Evolutionary conservation across 2,888 invertebrate genomes (phyloP), one percentile per base, ranked within the genome.

Genomic region (Pardosa pseudoannulata): DNA sequence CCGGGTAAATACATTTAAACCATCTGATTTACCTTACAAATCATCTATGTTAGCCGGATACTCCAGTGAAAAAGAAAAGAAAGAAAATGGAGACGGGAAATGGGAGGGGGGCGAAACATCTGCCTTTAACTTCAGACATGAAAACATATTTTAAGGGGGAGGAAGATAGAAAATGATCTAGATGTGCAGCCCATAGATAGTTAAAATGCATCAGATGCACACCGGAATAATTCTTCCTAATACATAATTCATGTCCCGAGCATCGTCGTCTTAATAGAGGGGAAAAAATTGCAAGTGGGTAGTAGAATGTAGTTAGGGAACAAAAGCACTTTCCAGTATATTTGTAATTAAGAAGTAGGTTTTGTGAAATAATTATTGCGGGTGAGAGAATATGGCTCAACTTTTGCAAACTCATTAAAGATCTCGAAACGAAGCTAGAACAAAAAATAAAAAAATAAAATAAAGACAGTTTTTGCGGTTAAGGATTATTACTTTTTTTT

Each of bases 191-290:
- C 23, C 1, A 56, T 19, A 56, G 13, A 23, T 23, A 23, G 23
- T 56, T 56, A 23, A 56, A 23, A 56, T 56, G 23, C 56, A 23
- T 56, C 56, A 56, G 56, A 19, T 56, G 56, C 56, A 23, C 23
- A 23, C 36, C 36, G 6, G 56, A 56, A 56, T 56, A 23, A 56
- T 56, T 56, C 56, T 2, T 56, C 1, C 56, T 56, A 6, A 46
- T 46, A 56, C 56, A 56, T 56, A 56, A 56, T 56, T 56, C 56
- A 56, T 56, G 16, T 0, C 23, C 23, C 56, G 3, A 23, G 5
- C 7, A 16, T 16, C 23, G 23, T 1, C 16, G 23, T 56, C 23
- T 23, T 56, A 56, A 56, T 23, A 2, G 3, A 56, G 23, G 41
- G 41, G 16, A 46, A 16, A 23, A 56, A 23, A 56, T 23, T 19